Evolutionary conservation across 2,113 vertebrate species (phyloP).

Genomic region (Amia ocellicauda): DNA sequence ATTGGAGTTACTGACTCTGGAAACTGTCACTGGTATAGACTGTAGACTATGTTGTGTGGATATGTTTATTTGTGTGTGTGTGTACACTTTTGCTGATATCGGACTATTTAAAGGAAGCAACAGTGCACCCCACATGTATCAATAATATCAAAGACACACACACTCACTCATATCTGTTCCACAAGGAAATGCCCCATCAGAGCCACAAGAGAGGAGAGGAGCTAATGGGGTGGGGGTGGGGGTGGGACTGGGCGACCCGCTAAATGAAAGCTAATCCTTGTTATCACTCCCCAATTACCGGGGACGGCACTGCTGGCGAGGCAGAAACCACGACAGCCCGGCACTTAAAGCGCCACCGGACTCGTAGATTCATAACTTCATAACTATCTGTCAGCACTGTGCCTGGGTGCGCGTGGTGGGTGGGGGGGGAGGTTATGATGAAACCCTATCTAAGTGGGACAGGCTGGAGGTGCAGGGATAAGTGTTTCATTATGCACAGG

Average conservation of each 20-base stretch:
- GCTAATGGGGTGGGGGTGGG: constrained; percentile 26
- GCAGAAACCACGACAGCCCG: constrained; percentile 41
- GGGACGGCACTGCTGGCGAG: constrained; percentile 35
- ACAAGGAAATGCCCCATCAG: constrained; percentile 1
- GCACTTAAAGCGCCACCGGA: constrained; percentile 42
- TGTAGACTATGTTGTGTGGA: too few species aligned
- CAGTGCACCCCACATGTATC: too few species aligned
- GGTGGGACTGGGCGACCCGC: background rate
- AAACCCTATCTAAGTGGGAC: constrained; percentile 42
- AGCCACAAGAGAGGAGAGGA: constrained; percentile 18
- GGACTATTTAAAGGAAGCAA: too few species aligned
- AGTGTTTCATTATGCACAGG: constrained; percentile 20
- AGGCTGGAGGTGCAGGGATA: constrained; percentile 19
- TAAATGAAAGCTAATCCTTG: background rate
- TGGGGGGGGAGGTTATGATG: constrained; percentile 21
- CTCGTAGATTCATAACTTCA: constrained; percentile 41
- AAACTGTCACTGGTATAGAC: too few species aligned
- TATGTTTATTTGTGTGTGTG: too few species aligned
- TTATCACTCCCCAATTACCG: constrained; percentile 22
- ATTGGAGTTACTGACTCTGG: too few species aligned
- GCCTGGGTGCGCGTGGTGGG: too few species aligned
- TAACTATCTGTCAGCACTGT: constrained; percentile 22
- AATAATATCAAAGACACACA: constrained; percentile 31
- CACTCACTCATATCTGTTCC: constrained; percentile 14
- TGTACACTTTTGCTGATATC: too few species aligned